Conservation (phyloP, 2,888 invertebrate species). For the Lasioglossum calceatum region DNA sequence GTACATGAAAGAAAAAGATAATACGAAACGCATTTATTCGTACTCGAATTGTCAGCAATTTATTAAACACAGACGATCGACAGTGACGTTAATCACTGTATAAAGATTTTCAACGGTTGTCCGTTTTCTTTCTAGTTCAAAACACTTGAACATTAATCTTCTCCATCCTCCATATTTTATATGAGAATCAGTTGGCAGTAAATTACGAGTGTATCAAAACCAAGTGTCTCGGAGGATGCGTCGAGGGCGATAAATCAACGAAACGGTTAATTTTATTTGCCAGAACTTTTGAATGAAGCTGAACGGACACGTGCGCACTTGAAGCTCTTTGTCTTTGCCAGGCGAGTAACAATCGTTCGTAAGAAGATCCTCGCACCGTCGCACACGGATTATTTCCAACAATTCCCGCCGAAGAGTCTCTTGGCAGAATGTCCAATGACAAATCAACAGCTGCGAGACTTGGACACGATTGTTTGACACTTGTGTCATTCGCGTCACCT, state of each 20-base stretch:
- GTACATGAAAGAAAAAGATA: not conserved
- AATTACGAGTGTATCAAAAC: not conserved
- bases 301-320: not conserved
- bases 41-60: not conserved
- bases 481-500: not conserved
- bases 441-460: not conserved
- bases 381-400: not conserved
- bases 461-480: not conserved
- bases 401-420: not conserved
- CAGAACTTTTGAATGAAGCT: not conserved
- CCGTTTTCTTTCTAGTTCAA: not conserved
- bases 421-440: not conserved
- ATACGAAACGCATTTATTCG: not conserved
- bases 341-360: not conserved
- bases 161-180: not conserved
- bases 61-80: not conserved
- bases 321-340: not conserved
- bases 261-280: not conserved
- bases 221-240: not conserved
- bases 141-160: not conserved
- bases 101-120: not conserved
- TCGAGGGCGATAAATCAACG: not conserved
- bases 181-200: not conserved
- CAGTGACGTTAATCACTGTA: no score
- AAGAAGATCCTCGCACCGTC: not conserved